phyloP scores from a whole-genome alignment of 53 echinoderm and acorn worm genomes.

The Pentamera pediparva region DNA sequence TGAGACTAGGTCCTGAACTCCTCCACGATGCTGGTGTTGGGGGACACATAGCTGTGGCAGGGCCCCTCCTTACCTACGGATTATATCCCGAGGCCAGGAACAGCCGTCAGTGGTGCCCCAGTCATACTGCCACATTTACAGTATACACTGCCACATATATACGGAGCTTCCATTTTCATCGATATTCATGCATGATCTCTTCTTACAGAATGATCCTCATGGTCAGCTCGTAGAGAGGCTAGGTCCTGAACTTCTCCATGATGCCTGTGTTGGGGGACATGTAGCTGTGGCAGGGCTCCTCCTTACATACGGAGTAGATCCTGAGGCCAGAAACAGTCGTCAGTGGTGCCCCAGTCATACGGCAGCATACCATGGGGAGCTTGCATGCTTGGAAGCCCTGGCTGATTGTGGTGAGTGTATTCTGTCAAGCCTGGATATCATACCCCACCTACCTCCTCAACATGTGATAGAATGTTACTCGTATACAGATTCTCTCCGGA shows the following conservation, averaged over 20 bases:
- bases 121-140: constrained; percentile 83
- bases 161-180: not conserved
- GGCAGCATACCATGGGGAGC: constrained; percentile 87
- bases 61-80: constrained; percentile 57
- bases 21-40: constrained; percentile 92
- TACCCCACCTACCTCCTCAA: no score
- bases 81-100: constrained; percentile 64
- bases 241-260: constrained; percentile 75
- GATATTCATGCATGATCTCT: not conserved
- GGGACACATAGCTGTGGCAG: constrained; percentile 62
- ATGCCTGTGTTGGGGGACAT: constrained; percentile 91
- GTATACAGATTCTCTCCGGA: no score
- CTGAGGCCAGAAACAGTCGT: constrained; percentile 56
- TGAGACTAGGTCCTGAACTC: constrained; percentile 52
- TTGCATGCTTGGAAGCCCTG: constrained; percentile 64
- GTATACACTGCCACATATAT: not conserved
- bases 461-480: no score
- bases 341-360: constrained; percentile 82
- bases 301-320: constrained; percentile 56
- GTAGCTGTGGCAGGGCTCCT: constrained; percentile 57
- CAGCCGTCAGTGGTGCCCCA: constrained; percentile 68
- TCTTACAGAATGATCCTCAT: constrained; percentile 1
- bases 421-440: no score
- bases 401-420: constrained; percentile 62
- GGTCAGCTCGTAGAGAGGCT: not conserved